These are phyloP conservation scores for Patiria miniata DNA, from an alignment of 35 echinoderm and acorn worm species.

Conservation along the genomic window DNA sequence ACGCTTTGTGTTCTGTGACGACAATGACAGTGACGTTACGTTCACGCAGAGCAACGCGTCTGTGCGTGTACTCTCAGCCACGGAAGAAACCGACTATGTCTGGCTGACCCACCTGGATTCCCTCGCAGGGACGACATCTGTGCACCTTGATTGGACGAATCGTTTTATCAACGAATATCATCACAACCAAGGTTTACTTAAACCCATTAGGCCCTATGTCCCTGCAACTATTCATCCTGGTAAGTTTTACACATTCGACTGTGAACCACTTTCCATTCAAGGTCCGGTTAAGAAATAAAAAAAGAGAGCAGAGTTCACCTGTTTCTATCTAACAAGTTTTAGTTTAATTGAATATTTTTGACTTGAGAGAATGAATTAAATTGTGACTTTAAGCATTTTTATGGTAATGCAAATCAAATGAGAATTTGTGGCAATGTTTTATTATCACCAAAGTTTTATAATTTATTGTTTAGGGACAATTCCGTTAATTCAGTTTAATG, in stretches of 20 bases:
- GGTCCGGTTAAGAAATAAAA: no score
- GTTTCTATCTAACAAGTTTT: no score
- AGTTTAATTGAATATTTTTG: no score
- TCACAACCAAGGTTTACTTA: neutral
- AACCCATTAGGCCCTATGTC: neutral
- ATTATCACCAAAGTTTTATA: no score
- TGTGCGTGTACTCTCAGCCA: conserved; percentile 5
- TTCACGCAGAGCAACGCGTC: neutral
- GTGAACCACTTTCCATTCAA: no score
- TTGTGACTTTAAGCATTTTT: no score
- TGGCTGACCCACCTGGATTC: conserved; percentile 10
- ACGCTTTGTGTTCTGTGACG: conserved; percentile 44
- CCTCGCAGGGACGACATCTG: neutral
- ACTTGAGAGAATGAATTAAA: no score
- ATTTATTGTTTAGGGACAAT: no score
- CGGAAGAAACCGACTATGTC: neutral
- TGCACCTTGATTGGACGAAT: neutral
- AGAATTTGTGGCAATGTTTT: no score
- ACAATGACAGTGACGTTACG: neutral
- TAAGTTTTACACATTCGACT: neutral
- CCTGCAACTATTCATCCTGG: neutral
- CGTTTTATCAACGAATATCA: conserved; percentile 3
- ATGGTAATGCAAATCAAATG: no score
- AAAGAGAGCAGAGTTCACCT: no score
- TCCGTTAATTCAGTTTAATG: no score